phyloP scores from a whole-genome alignment of 2,888 invertebrate genomes.

The Spisula subtruncata region DNA sequence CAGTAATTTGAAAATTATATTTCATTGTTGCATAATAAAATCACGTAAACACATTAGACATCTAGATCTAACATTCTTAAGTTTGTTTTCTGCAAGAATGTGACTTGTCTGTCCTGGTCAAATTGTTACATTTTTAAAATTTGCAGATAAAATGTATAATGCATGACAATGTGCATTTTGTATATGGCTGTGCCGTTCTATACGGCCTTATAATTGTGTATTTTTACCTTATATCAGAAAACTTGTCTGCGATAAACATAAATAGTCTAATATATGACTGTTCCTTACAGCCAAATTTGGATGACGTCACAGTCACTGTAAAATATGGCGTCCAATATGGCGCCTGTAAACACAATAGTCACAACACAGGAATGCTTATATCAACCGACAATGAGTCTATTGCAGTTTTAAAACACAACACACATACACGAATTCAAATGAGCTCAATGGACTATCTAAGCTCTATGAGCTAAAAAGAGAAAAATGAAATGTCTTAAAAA shows the following conservation, averaged over 20 bases:
- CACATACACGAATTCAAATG: background rate
- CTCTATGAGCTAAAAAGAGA: constrained; percentile 43
- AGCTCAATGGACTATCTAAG: background rate
- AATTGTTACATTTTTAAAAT: too few species aligned
- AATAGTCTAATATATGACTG: background rate
- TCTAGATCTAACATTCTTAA: too few species aligned
- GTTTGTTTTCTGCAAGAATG: too few species aligned
- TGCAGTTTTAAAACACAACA: background rate
- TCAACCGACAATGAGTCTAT: background rate
- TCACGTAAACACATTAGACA: too few species aligned
- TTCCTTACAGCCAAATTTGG: background rate
- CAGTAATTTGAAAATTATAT: too few species aligned
- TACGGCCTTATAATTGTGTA: background rate
- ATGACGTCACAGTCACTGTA: background rate
- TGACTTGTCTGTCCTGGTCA: too few species aligned
- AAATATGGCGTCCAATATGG: constrained; percentile 21
- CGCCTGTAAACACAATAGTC: background rate
- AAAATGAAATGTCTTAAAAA: background rate
- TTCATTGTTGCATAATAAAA: too few species aligned
- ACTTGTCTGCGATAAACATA: background rate
- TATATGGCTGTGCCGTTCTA: too few species aligned
- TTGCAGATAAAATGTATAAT: too few species aligned
- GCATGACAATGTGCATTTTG: too few species aligned
- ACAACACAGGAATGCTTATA: constrained; percentile 9
- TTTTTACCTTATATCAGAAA: background rate